These are phyloP conservation scores for Teleiodes luculella DNA, from an alignment of 2,888 invertebrate genomes.

Conservation along the genomic window DNA sequence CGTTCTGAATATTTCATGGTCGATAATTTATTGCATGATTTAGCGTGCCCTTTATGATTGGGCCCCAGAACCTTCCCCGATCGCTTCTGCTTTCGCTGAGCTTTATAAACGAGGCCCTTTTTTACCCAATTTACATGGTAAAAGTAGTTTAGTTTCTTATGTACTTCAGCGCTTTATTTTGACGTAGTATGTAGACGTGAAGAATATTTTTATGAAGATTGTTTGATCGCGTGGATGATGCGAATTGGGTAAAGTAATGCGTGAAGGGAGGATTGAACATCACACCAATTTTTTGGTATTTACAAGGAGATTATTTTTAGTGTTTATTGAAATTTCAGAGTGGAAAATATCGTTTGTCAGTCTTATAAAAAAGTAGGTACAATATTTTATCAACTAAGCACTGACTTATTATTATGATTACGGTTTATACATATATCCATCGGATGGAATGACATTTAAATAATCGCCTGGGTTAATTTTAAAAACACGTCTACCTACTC, in stretches of 20 bases:
- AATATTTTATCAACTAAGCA: no score
- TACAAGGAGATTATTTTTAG: background rate
- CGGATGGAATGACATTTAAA: no score
- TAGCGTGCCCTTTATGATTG: constrained; percentile 48
- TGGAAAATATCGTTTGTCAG: background rate
- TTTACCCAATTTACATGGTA: constrained; percentile 43
- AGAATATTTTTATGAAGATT: background rate
- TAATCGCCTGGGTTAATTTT: no score
- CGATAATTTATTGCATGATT: constrained; percentile 73
- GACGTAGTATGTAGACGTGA: constrained; percentile 21
- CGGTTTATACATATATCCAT: no score
- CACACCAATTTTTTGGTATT: background rate
- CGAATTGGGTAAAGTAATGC: constrained; percentile 11
- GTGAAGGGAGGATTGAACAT: background rate
- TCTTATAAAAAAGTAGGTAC: no score
- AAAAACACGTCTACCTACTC: no score
- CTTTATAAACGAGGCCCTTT: constrained; percentile 41
- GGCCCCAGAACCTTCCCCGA: constrained; percentile 30
- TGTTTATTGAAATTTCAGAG: background rate
- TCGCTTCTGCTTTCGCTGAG: constrained; percentile 32
- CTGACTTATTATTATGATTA: no score
- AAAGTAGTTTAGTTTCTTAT: background rate
- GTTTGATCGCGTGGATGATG: background rate
- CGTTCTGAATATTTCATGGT: constrained; percentile 70
- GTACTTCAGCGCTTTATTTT: constrained; percentile 31